phyloP scores from a whole-genome alignment of 2,888 invertebrate genomes.

The Trissoscelio sp. region DNA sequence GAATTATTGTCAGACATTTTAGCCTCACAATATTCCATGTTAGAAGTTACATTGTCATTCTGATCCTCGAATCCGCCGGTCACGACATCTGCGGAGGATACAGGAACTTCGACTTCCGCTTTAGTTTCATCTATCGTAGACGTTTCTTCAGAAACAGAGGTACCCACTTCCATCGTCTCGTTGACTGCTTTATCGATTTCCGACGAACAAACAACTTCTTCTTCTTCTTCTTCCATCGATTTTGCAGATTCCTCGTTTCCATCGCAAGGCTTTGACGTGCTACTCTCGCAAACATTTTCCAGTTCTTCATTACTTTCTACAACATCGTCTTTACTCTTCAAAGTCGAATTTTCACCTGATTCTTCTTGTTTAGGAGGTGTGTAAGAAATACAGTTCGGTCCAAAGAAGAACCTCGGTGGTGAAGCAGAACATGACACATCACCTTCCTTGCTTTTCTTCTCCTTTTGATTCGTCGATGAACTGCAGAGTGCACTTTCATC shows the following conservation, averaged over 20 bases:
- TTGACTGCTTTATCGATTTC: slow-evolving; percentile 11
- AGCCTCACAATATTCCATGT: slow-evolving; percentile 17
- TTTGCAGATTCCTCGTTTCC: not conserved
- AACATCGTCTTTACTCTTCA: not conserved
- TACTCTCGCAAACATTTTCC: slow-evolving; percentile 37
- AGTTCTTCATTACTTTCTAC: not conserved
- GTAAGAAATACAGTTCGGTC: slow-evolving; percentile 81
- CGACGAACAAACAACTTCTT: slow-evolving; percentile 51
- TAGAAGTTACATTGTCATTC: slow-evolving; percentile 49
- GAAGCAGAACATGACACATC: slow-evolving; percentile 61
- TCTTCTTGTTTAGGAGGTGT: slow-evolving; percentile 74
- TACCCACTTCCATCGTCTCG: slow-evolving; percentile 28
- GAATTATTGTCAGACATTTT: slow-evolving; percentile 13
- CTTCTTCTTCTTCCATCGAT: too few relatives aligned
- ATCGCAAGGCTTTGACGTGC: not conserved
- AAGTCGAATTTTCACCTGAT: slow-evolving; percentile 7
- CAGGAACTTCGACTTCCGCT: not conserved
- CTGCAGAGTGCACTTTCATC: slow-evolving; percentile 31
- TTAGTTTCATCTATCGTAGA: not conserved
- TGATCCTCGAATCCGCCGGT: slow-evolving; percentile 32
- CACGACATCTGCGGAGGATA: not conserved
- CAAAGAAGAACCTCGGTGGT: slow-evolving; percentile 82
- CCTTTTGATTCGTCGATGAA: slow-evolving; percentile 27
- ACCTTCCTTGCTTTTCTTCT: slow-evolving; percentile 5
- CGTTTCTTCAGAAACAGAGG: slow-evolving; percentile 2